A percentile compares a stretch with the other conserved stretches of the same genome.
Evolutionary conservation across 2,888 invertebrate species (phyloP).

Genomic region (Eudasyphora cyanicolor): DNA sequence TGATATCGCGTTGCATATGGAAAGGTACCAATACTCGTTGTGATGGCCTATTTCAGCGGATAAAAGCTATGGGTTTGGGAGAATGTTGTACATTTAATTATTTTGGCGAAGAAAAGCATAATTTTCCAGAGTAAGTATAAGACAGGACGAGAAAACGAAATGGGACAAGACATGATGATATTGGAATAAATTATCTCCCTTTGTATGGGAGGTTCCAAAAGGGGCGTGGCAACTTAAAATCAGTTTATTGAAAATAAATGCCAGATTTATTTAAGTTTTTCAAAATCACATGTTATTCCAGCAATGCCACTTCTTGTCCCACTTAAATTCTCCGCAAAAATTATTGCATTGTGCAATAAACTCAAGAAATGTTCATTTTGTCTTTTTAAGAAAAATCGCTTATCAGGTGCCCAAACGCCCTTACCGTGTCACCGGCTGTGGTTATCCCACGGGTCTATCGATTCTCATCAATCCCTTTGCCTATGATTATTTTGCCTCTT

Average conservation of each 20-base stretch:
- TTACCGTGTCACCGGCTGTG: slow-evolving; percentile 85
- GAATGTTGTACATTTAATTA: slow-evolving; percentile 86
- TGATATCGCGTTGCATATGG: slow-evolving; percentile 84
- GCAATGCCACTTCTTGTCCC: no score
- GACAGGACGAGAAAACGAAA: not conserved
- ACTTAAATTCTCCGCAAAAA: not conserved
- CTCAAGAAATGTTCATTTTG: no score
- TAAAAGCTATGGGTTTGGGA: slow-evolving; percentile 80
- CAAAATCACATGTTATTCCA: no score
- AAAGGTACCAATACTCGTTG: slow-evolving; percentile 83
- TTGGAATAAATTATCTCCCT: no score
- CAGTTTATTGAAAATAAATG: no score
- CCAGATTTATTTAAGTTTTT: no score
- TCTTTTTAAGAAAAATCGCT: no score
- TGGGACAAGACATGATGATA: no score
- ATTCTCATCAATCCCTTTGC: slow-evolving; percentile 82
- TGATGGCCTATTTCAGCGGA: slow-evolving; percentile 82
- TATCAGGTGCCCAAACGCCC: slow-evolving; percentile 80
- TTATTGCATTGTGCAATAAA: not conserved
- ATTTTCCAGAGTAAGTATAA: slow-evolving; percentile 74
- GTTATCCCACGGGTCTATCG: slow-evolving; percentile 85
- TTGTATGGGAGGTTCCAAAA: no score
- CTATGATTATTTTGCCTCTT: slow-evolving; percentile 84
- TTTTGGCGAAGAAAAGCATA: slow-evolving; percentile 79
- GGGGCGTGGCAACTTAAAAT: no score